These are phyloP conservation scores for Mythimna lalbum DNA, from an alignment of 2,888 invertebrate species.

Conservation along the genomic window DNA sequence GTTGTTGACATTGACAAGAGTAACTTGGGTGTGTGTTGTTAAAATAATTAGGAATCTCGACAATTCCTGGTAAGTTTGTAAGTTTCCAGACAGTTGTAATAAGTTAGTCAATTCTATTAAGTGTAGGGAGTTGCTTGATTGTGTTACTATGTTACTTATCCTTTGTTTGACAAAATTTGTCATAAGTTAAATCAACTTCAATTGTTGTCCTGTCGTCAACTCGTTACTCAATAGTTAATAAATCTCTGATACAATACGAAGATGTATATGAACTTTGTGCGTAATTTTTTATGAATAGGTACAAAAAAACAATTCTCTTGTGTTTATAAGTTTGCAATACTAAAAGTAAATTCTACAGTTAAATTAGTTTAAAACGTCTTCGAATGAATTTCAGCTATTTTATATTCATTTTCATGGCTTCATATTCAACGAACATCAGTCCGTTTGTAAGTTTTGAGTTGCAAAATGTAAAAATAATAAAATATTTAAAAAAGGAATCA, in stretches of 20 bases:
- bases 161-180: constrained; percentile 18
- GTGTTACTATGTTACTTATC: background rate
- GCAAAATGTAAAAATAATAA: background rate
- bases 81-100: constrained; percentile 42
- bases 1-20: constrained; percentile 35
- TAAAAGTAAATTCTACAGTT: background rate
- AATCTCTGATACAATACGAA: no score
- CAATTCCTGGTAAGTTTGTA: constrained; percentile 38
- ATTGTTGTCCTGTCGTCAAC: background rate
- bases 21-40: constrained; percentile 26
- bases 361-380: background rate
- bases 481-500: background rate
- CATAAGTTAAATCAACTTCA: background rate
- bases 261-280: no score
- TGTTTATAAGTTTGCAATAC: no score
- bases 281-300: no score
- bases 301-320: background rate
- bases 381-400: background rate
- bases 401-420: background rate
- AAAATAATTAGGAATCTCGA: constrained; percentile 38
- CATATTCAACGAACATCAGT: background rate
- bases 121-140: constrained; percentile 28
- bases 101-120: constrained; percentile 30
- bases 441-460: background rate
- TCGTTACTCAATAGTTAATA: no score